Percentiles rank a stretch among this genome's conserved stretches.
These are phyloP conservation scores for Macaria liturata DNA, from an alignment of 2,888 invertebrate genomes.

Conservation along the genomic window DNA sequence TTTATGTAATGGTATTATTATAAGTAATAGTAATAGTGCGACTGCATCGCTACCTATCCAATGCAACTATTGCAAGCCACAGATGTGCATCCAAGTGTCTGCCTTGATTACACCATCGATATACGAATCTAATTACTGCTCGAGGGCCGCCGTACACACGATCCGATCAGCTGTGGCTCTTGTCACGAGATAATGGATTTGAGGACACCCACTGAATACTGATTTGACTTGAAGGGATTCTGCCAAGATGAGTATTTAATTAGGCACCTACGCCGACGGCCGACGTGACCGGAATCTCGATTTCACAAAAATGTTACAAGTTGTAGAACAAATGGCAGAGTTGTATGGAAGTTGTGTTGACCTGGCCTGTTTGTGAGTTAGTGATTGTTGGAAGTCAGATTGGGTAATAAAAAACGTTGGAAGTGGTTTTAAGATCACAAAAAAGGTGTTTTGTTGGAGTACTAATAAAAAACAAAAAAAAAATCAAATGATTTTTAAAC, in stretches of 20 bases:
- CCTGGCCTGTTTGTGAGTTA: constrained; percentile 5
- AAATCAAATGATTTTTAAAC: background rate
- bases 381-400: background rate
- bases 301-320: constrained; percentile 19
- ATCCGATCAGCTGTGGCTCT: constrained; percentile 58
- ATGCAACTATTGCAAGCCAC: constrained; percentile 41
- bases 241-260: constrained; percentile 45
- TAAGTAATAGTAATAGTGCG: too few relatives aligned
- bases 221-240: constrained; percentile 49
- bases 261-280: constrained; percentile 39
- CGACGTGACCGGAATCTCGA: constrained; percentile 31
- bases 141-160: constrained; percentile 31
- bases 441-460: too few relatives aligned
- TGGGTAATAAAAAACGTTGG: background rate
- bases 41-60: too few relatives aligned
- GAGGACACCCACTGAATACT: constrained; percentile 54
- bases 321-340: constrained; percentile 13
- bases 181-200: constrained; percentile 65
- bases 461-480: too few relatives aligned
- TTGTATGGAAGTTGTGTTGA: constrained; percentile 14
- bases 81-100: constrained; percentile 75
- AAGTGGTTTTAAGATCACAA: too few relatives aligned
- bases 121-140: constrained; percentile 72
- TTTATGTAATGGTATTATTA: too few relatives aligned
- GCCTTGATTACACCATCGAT: constrained; percentile 70